Conservation (phyloP, 2,113 vertebrate species). For the Perognathus longimembris region DNA sequence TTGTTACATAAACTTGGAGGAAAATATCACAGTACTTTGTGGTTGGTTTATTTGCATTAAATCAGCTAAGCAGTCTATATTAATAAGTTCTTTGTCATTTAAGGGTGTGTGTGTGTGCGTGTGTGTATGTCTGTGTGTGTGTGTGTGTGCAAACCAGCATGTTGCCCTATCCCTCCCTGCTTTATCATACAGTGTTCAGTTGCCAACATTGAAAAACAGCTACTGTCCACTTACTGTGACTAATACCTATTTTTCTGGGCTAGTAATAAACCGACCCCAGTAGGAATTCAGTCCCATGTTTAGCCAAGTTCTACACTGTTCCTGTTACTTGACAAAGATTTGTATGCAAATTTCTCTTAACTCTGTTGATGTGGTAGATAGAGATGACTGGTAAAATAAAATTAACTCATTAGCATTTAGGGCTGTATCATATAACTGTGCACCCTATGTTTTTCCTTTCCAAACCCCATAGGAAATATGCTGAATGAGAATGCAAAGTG, state of each 20-base stretch:
- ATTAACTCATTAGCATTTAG: not conserved
- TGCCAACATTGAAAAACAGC: not conserved
- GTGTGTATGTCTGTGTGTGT: too few relatives aligned
- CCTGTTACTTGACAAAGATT: not conserved
- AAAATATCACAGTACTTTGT: not conserved
- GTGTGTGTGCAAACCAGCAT: too few relatives aligned
- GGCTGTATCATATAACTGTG: not conserved
- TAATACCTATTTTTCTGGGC: not conserved
- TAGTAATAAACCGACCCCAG: not conserved
- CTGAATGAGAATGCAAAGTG: not conserved
- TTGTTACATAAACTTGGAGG: not conserved
- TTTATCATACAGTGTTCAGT: not conserved
- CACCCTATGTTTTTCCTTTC: not conserved
- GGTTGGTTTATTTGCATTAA: not conserved
- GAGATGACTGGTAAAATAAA: not conserved
- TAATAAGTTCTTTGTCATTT: too few relatives aligned
- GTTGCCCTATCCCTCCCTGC: not conserved
- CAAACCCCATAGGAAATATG: not conserved
- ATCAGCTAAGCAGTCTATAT: not conserved
- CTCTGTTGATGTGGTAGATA: not conserved
- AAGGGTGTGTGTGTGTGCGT: too few relatives aligned
- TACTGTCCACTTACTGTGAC: not conserved
- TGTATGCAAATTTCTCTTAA: not conserved
- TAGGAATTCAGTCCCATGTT: not conserved
- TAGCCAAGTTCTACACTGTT: not conserved